These are phyloP conservation scores for Panthera uncia DNA, from an alignment of 2,113 vertebrate species.

Conservation along the genomic window DNA sequence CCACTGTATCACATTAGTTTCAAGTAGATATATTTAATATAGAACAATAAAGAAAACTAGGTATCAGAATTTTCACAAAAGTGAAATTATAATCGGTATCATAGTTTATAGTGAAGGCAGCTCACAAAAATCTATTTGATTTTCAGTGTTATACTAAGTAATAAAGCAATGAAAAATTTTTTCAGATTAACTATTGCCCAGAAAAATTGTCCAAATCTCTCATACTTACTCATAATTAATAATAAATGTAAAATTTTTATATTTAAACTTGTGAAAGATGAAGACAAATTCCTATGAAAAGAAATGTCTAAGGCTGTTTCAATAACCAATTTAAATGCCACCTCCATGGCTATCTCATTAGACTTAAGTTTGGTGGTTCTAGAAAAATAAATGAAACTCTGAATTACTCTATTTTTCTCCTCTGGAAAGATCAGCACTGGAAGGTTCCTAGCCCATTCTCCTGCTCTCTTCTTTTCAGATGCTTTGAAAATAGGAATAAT, in stretches of 20 bases:
- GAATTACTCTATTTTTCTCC: not conserved
- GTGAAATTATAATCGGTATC: conserved; percentile 22
- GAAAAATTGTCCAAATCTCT: conserved; percentile 17
- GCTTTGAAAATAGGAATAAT: not conserved
- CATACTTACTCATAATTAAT: not conserved
- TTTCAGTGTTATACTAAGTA: not conserved
- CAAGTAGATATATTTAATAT: not conserved
- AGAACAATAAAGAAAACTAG: conserved; percentile 26
- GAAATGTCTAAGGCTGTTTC: not conserved
- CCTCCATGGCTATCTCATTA: not conserved
- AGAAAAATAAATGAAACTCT: not conserved
- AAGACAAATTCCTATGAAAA: not conserved
- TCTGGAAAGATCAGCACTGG: not conserved
- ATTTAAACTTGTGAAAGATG: conserved; percentile 20
- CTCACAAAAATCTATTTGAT: not conserved
- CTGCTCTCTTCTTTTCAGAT: not conserved
- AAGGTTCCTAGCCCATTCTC: not conserved
- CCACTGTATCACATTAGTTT: not conserved
- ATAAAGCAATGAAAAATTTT: not conserved
- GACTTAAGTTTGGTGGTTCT: not conserved
- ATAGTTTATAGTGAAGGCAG: not conserved
- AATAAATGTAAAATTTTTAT: not conserved
- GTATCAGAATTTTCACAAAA: not conserved
- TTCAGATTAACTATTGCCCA: not conserved
- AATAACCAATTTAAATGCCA: not conserved